Evolutionary conservation across 2,113 vertebrate genomes (phyloP), one percentile per base, ranked within the genome.

Genomic region (Empidonax alnorum): DNA sequence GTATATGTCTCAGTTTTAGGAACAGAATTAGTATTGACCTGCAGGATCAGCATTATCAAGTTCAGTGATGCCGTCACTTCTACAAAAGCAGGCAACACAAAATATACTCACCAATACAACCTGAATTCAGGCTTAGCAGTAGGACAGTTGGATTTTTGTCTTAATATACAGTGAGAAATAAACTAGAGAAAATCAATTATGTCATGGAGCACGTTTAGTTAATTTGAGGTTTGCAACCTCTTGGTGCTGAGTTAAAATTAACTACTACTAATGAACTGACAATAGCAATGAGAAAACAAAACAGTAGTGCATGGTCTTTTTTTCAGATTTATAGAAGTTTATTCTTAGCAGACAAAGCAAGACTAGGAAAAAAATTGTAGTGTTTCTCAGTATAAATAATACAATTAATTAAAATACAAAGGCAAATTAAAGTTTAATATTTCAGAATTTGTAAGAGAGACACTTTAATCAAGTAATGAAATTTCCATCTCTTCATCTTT

Each of bases 151-250:
- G n/a, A 66, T 8, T 12, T 87, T 81, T 90, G 63, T 79, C 24
- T 77, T 76, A 61, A 63, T 31, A 28, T 7, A 37, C 6, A 37
- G 15, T 23, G 21, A 90, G 61, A 92, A 67, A 56, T 17, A 89
- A 91, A 91, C 27, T 61, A 65, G 22, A 75, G 15, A 91, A 89
- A 93, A 89, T 67, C 0, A 0, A 61, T 78, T 74, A 44, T 52
- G 27, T 78, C 14, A 9, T 44, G 1, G 0, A 61, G 21, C 1
- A 1, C 19, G 30, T 61, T 53, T 39, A 25, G 21, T 47, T 74
- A 67, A 91, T 89, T 75, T 71, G 27, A 74, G 20, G 13, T 37
- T 81, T 92, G 20, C 35, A 71, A 37, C 14, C 14, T 62, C 77
- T 56, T 82, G 15, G 14, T 24, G 3, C 9, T 56, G 17, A 75